Base-by-base conservation (phyloP, 2,888 invertebrate genomes). In the Hipparchia semele region DNA sequence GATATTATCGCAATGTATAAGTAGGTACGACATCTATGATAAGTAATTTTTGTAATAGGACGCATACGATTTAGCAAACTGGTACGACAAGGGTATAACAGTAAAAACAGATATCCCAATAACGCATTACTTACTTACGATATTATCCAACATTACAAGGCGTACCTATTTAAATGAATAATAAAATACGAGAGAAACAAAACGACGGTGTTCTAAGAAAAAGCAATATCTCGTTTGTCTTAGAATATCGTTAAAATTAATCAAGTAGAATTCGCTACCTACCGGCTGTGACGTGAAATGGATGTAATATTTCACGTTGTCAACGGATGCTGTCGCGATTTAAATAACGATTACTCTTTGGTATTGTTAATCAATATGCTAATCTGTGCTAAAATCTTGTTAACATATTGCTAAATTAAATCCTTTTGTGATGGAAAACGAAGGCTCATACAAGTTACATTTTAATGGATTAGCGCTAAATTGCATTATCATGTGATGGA, bases 311-410 rank as follows among this genome's bases (percentile, higher is more conserved):
- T 53, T 53, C 65, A 65, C 65, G 49, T 53, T 53, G 53, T 53
- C 65, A 33, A 33, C 51, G 65, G 51, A 49, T 64, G n/a, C 51
- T 49, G 51, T 64, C 49, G 6, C 51, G 53, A 51, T 53, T 65
- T 51, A 33, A 53, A 65, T 65, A 65, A 53, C 65, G 12, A 65
- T 65, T 33, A 53, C 8, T 62, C 62, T 61, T 13, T 53, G 65
- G 51, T 65, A 51, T 65, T 65, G 65, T 65, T 65, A 33, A 65
- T 65, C 65, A 65, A 53, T 53, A 53, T 65, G 65, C 53, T 65
- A 65, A 65, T 65, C 33, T 33, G 9, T 3, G 33, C 12, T 53
- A 53, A 53, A 51, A 53, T 65, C 33, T 23, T 65, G 65, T 53
- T 65, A 65, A 33, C 65, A 12, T 33, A 53, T 33, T 33, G 10